Base-by-base conservation (phyloP, 92 coral and sea anemone genomes). In the Epizoanthus illoricatus region DNA sequence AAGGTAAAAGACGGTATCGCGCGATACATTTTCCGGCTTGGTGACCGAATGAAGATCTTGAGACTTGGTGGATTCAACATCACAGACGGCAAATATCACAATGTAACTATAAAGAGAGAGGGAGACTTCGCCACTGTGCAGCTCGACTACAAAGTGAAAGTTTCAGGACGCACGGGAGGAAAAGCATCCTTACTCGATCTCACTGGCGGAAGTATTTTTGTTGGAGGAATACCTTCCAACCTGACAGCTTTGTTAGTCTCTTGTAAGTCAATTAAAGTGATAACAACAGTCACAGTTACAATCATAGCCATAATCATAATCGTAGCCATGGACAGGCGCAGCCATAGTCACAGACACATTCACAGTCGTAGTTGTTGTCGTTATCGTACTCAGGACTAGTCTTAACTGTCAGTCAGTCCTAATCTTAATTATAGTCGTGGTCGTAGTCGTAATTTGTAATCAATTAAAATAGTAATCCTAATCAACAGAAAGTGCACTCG, bases 91-190 rank as follows among this genome's bases (percentile, higher is more conserved):
- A 83, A 81, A 69, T 80, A 90, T 73, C 99, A 97, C 86, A 88
- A 90, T 11, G 64, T 97, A 65, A 80, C 68, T n/a, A 85, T 92
- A 28, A 87, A 85, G 67, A 86, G 99, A 15, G 84, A 88, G 47
- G 99, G 99, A 15, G 90, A 94, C 70, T 40, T 69, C 15, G 98
- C 94, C 63, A 86, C 89, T 15, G 74, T 94, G 39, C 98, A 97
- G 66, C 84, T 97, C 4, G 99, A 94, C 60, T 73, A 90, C 63
- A 80, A 85, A 23, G 98, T 95, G 2, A 91, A 91, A 76, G 92
- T 84, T 11, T 68, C 83, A 58, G 93, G 93, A 42, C 89, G 92
- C 2, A 88, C 94, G 1, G 99, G 98, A 23, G 91, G 91, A n/a
- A 68, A 65, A 11, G 84, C 62, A 42, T 69, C 86, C 47, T 76